These are phyloP conservation scores for Oxystoma pomonae DNA, from an alignment of 2,888 invertebrate species.

Conservation along the genomic window DNA sequence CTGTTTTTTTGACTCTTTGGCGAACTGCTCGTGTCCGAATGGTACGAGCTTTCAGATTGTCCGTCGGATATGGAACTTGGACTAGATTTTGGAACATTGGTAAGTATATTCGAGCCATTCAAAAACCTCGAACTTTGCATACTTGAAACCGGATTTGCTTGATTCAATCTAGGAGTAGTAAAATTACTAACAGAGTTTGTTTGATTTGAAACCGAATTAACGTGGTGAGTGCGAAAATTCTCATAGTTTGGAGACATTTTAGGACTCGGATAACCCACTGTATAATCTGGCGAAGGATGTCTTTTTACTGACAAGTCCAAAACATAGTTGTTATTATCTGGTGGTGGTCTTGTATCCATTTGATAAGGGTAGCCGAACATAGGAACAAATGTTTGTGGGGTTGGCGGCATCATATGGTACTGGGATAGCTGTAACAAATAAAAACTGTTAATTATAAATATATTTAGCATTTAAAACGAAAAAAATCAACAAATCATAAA, in stretches of 20 bases:
- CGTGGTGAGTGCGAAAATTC: too few species aligned
- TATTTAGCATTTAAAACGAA: too few species aligned
- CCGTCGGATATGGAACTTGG: slow-evolving; percentile 24
- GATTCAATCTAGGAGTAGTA: neutral
- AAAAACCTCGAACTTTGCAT: neutral
- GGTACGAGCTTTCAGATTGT: slow-evolving; percentile 19
- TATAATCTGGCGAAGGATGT: slow-evolving; percentile 24
- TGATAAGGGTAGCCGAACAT: neutral
- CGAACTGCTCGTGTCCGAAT: slow-evolving; percentile 5
- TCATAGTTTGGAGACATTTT: slow-evolving; percentile 18
- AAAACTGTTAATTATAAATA: too few species aligned
- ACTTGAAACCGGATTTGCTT: neutral
- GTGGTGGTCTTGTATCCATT: neutral
- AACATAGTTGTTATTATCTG: slow-evolving; percentile 18
- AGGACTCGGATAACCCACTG: slow-evolving; percentile 18
- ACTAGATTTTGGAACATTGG: slow-evolving; percentile 27
- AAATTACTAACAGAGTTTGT: slow-evolving; percentile 18
- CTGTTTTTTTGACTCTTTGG: slow-evolving; percentile 41
- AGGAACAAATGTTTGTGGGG: neutral
- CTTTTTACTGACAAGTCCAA: slow-evolving; percentile 35
- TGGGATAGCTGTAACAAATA: slow-evolving; percentile 9
- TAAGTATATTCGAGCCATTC: neutral
- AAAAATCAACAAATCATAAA: too few species aligned
- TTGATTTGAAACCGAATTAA: slow-evolving; percentile 13
- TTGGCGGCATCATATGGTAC: neutral